Percentiles rank a stretch among this genome's conserved stretches.
phyloP scores from a whole-genome alignment of 2,888 invertebrate species.

The Autographa pulchrina region DNA sequence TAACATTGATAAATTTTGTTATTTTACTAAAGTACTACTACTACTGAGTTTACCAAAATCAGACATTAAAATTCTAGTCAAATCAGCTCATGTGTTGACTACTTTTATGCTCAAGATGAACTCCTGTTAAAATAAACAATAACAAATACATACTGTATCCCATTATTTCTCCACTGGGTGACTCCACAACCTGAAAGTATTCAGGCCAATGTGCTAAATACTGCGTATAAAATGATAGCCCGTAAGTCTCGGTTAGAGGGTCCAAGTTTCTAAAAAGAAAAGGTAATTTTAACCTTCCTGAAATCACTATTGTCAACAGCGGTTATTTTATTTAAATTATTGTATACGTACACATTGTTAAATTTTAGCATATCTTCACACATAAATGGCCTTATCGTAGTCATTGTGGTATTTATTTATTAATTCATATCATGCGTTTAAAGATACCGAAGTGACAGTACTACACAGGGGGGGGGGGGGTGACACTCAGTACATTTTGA shows the following conservation, averaged over 20 bases:
- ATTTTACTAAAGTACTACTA: no score
- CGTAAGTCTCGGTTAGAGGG: conserved; percentile 99
- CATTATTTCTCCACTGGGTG: conserved; percentile 98
- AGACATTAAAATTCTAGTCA: no score
- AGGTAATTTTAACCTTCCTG: not conserved
- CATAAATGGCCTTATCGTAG: conserved; percentile 96
- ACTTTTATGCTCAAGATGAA: not conserved
- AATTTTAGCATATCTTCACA: conserved; percentile 98
- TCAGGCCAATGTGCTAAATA: conserved; percentile 99
- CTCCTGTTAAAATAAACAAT: not conserved
- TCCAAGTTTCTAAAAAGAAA: conserved; percentile 95
- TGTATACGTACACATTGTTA: conserved; percentile 95
- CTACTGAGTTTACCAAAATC: not conserved
- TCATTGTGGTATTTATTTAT: conserved; percentile 90
- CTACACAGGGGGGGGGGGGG: no score
- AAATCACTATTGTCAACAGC: not conserved
- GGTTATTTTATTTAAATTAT: not conserved
- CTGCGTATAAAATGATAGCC: conserved; percentile 98
- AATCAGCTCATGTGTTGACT: not conserved
- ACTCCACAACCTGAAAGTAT: conserved; percentile 99
- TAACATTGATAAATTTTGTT: not conserved
- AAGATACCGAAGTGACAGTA: no score
- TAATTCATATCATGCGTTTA: no score
- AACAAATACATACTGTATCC: conserved; percentile 94
- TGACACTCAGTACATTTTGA: no score